Conservation (phyloP, 2,888 invertebrate genomes). For the Bombylius discolor region DNA sequence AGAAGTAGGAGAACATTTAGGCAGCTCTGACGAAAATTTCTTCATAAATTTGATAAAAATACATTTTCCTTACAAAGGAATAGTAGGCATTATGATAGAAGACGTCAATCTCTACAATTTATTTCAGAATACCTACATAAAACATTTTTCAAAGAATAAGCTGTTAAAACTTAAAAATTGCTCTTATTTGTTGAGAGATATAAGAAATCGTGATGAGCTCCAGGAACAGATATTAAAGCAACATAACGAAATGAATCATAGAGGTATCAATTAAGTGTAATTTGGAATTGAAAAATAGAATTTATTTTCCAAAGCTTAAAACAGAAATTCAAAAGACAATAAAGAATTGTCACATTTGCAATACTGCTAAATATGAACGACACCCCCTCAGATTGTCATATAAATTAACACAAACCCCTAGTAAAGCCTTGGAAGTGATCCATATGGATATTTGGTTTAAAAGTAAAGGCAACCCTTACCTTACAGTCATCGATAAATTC, state of each 20-base stretch:
- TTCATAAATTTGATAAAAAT: no score
- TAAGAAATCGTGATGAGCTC: background rate
- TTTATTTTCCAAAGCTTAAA: slow-evolving; percentile 3
- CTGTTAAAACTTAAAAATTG: background rate
- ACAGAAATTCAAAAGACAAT: slow-evolving; percentile 3
- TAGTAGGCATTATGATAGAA: no score
- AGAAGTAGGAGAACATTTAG: no score
- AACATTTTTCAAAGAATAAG: background rate
- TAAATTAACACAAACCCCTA: slow-evolving; percentile 4
- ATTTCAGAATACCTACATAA: background rate
- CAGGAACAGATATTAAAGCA: background rate
- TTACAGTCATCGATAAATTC: slow-evolving; percentile 6
- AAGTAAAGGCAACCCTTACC: background rate
- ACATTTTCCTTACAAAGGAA: no score
- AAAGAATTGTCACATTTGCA: slow-evolving; percentile 8
- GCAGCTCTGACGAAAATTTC: no score
- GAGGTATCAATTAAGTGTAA: slow-evolving; percentile 5
- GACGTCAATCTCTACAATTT: no score
- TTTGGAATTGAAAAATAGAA: slow-evolving; percentile 1
- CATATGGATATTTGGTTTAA: slow-evolving; percentile 6
- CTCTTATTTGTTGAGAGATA: background rate
- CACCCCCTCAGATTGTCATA: background rate
- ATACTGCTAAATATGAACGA: slow-evolving; percentile 6
- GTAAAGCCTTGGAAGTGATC: background rate
- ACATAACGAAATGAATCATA: slow-evolving; percentile 4